phyloP scores from a whole-genome alignment of 2,888 invertebrate species.

The Sinopyrophorus schimmeli region DNA sequence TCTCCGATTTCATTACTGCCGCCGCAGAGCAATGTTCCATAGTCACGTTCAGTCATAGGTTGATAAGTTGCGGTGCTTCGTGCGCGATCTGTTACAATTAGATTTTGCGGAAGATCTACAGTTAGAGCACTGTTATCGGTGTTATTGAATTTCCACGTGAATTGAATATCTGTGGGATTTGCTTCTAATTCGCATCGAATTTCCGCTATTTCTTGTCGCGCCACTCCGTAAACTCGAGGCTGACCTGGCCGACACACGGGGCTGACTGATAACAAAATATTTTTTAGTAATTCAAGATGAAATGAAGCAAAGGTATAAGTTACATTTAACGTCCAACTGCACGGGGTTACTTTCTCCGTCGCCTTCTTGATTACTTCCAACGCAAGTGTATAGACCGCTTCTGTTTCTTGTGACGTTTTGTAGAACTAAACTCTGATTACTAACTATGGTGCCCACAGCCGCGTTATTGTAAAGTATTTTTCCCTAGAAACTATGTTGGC shows the following conservation, averaged over 20 bases:
- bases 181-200: conserved; percentile 76
- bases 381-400: conserved; percentile 84
- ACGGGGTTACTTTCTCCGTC: conserved; percentile 86
- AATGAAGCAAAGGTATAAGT: conserved; percentile 46
- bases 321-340: conserved; percentile 84
- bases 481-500: conserved; percentile 60
- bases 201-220: conserved; percentile 69
- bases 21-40: conserved; percentile 75
- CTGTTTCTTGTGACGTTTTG: conserved; percentile 77
- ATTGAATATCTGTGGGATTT: conserved; percentile 69
- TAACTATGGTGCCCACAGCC: conserved; percentile 79
- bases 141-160: conserved; percentile 79
- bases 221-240: conserved; percentile 70
- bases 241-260: conserved; percentile 76
- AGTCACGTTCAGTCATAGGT: conserved; percentile 74
- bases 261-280: conserved; percentile 59
- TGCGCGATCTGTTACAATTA: conserved; percentile 64
- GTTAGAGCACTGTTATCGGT: conserved; percentile 61
- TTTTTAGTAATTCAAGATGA: not conserved
- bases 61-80: conserved; percentile 70
- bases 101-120: conserved; percentile 68
- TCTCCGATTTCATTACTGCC: conserved; percentile 73
- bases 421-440: conserved; percentile 85
- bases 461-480: conserved; percentile 78
- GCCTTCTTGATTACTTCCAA: conserved; percentile 85